A percentile compares a stretch with the other conserved stretches of the same genome.
Evolutionary conservation across 2,888 invertebrate species (phyloP).

Genomic region (Parapristionchus giblindavisi): DNA sequence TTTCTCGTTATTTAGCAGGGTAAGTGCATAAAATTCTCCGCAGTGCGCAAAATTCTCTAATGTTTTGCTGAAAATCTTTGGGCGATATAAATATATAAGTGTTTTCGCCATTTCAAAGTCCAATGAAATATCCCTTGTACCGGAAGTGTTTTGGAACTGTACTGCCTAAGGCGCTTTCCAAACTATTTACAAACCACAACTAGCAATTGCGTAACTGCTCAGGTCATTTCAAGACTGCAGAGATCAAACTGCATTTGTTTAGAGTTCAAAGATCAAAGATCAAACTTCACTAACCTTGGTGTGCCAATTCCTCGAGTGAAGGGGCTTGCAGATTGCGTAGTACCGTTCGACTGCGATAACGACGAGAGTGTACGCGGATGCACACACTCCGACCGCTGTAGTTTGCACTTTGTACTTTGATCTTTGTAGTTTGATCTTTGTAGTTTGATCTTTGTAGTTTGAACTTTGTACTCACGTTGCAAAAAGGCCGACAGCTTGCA

Average conservation of each 20-base stretch:
- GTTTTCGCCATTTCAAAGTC: no score
- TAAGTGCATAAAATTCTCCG: no score
- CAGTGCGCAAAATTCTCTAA: no score
- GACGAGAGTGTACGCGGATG: conserved; percentile 81
- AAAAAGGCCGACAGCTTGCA: conserved; percentile 80
- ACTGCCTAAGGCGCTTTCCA: no score
- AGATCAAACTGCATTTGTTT: no score
- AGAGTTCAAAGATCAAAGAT: background rate
- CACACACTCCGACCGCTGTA: conserved; percentile 80
- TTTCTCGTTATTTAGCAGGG: no score
- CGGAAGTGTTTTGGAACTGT: no score
- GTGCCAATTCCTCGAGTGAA: conserved; percentile 81
- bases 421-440: conserved; percentile 18
- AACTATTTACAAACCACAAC: no score
- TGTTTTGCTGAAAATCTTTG: no score
- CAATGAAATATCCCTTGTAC: no score
- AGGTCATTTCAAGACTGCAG: background rate
- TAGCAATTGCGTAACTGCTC: no score
- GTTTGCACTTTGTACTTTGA: conserved; percentile 52
- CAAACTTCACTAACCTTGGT: conserved; percentile 73
- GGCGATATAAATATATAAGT: no score
- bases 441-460: background rate
- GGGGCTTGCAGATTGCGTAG: conserved; percentile 82
- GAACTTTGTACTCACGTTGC: conserved; percentile 76
- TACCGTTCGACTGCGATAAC: conserved; percentile 82